phyloP scores from a whole-genome alignment of 2,113 vertebrate genomes.

The Dicentrarchus labrax region DNA sequence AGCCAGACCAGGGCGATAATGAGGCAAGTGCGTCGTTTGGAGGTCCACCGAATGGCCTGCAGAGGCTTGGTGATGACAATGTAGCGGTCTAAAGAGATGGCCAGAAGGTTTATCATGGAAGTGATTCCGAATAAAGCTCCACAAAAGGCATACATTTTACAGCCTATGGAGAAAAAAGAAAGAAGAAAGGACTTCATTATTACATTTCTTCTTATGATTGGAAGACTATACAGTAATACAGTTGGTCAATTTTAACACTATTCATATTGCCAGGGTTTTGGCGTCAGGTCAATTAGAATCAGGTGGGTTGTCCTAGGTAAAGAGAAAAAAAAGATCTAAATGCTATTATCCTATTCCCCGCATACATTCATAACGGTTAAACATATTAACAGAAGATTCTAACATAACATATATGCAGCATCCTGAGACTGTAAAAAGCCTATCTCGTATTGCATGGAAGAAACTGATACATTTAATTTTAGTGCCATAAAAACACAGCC shows the following conservation, averaged over 20 bases:
- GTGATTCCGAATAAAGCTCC: conserved; percentile 94
- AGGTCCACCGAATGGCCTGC: conserved; percentile 87
- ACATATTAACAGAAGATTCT: background rate
- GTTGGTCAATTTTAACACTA: background rate
- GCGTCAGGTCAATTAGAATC: background rate
- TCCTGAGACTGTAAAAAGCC: background rate
- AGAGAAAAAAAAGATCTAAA: background rate
- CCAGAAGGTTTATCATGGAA: conserved; percentile 95
- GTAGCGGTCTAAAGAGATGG: conserved; percentile 93
- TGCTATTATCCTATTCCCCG: background rate
- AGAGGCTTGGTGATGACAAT: conserved; percentile 94
- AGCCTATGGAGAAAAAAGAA: conserved; percentile 82
- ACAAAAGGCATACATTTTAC: conserved; percentile 95
- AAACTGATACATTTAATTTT: background rate
- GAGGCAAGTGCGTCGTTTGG: conserved; percentile 86
- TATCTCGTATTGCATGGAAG: background rate
- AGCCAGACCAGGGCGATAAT: conserved; percentile 91
- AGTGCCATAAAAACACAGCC: background rate
- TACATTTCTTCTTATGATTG: background rate
- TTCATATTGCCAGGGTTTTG: background rate
- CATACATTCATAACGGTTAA: background rate
- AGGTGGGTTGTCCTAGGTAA: too few relatives aligned
- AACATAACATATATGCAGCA: background rate
- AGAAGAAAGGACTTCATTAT: background rate
- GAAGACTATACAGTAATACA: background rate